Percentiles rank a stretch among this genome's conserved stretches.
Conservation (phyloP, 2,888 invertebrate species). For the Balanococcus diminutus region DNA sequence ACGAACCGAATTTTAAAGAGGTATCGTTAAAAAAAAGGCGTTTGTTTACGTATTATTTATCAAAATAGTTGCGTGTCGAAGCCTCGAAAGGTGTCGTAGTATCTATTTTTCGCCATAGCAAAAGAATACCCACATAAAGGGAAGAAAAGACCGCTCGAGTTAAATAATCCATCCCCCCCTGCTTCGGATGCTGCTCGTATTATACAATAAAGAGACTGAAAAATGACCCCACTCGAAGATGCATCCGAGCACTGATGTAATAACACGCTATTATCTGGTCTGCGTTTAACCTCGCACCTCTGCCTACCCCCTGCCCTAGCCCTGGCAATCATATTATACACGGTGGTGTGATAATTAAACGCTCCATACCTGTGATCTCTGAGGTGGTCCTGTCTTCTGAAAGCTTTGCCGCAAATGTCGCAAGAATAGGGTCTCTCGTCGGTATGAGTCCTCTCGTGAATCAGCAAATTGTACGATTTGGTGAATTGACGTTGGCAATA, state of each 20-base stretch:
- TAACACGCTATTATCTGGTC: background rate
- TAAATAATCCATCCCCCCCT: background rate
- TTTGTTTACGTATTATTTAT: background rate
- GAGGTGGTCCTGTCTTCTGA: constrained; percentile 93
- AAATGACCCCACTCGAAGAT: constrained; percentile 31
- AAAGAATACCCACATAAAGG: background rate
- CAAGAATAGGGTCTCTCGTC: constrained; percentile 99
- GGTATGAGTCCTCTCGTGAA: constrained; percentile 98
- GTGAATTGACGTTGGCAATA: constrained; percentile 97
- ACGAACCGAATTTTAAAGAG: background rate
- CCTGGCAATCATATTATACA: background rate
- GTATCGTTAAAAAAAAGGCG: background rate
- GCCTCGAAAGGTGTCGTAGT: no score
- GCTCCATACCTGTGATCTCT: constrained; percentile 87
- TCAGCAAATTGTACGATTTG: constrained; percentile 94
- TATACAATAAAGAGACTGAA: constrained; percentile 2
- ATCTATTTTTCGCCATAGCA: no score
- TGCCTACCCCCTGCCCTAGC: background rate
- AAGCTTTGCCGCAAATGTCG: constrained; percentile 94
- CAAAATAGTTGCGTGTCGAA: no score
- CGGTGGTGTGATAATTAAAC: constrained; percentile 8
- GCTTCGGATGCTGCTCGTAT: background rate
- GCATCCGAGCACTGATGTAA: background rate
- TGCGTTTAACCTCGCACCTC: background rate
- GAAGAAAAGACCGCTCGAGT: background rate